These are phyloP conservation scores for Drosophila pegasa DNA, from an alignment of 2,888 invertebrate species.

Conservation along the genomic window DNA sequence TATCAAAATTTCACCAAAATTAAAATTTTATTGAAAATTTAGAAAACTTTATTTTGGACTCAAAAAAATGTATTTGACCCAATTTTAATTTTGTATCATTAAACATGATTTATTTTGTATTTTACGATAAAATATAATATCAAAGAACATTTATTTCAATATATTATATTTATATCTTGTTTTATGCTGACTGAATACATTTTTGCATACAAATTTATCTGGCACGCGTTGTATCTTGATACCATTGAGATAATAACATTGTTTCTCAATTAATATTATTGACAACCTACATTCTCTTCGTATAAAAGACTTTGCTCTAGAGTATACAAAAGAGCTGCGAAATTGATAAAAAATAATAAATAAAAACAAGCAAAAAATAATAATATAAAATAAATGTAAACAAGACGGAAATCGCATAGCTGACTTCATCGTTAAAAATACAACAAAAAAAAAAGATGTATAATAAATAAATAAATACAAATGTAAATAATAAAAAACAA, in stretches of 20 bases:
- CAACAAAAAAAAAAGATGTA: background rate
- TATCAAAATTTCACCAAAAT: no score
- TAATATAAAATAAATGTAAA: constrained; percentile 19
- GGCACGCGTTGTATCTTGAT: background rate
- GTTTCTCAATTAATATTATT: background rate
- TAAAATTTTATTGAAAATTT: no score
- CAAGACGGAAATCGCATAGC: constrained; percentile 9
- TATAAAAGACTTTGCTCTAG: background rate
- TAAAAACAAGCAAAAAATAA: constrained; percentile 2
- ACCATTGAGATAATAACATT: background rate
- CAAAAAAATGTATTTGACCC: no score
- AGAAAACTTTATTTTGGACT: no score
- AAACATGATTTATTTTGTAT: no score
- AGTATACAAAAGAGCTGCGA: background rate
- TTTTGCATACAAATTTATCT: background rate
- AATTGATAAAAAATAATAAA: background rate
- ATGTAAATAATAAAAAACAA: constrained; percentile 2
- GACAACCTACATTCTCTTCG: background rate
- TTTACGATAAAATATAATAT: no score
- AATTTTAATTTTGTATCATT: no score
- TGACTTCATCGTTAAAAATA: constrained; percentile 42
- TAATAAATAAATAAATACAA: background rate
- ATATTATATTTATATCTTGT: background rate
- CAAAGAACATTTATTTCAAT: no score
- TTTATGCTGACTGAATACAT: background rate